Evolutionary conservation across 2,113 vertebrate species (phyloP), one percentile per base, ranked within the genome.

Genomic region (Ancistrus triradiatus): DNA sequence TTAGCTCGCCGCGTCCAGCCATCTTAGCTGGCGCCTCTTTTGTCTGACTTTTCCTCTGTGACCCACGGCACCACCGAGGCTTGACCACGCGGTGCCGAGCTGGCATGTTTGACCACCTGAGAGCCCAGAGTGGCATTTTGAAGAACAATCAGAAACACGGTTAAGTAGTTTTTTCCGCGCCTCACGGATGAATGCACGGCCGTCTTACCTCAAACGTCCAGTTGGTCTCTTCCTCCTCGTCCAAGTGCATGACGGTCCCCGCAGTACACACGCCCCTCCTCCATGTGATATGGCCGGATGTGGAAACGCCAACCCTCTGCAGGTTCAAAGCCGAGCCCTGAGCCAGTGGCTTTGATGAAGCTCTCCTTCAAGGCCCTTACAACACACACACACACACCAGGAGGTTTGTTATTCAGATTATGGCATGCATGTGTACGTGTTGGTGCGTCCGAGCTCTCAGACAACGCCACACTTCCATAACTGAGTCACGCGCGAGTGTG

Each of bases 331-430:
- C 91, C 90, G 63, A 98, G 83, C 63, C 96, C 96, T 6, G 93
- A 87, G 65, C 95, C 96, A 46, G 95, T 76, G 40, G 96, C 96
- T 78, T 98, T 98, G 78, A 98, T 92, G 78, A 94, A 98, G 82
- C 95, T 98, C 85, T 98, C 96, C 68, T 98, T 98, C 68, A 98
- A 74, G 17, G 95, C 85, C 96, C 40, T 15, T 67, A 38, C 22
- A 28, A 18, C 27, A 38, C 25, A 48, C 53, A 68, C 22, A 25
- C 15, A 40, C 37, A 40, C 1, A 40, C 38, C 13, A 10, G n/a
- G 11, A 14, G 11, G n/a, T 5, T 14, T 3, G 38, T 42, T 5
- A 42, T 14, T n/a, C 38, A 42, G n/a, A 15, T n/a, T n/a, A n/a
- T n/a, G n/a, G n/a, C n/a, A n/a, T n/a, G n/a, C n/a, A n/a, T n/a